Evolutionary conservation across 2,113 vertebrate species (phyloP), one percentile per base, ranked within the genome.

Genomic region (Lepisosteus osseus): DNA sequence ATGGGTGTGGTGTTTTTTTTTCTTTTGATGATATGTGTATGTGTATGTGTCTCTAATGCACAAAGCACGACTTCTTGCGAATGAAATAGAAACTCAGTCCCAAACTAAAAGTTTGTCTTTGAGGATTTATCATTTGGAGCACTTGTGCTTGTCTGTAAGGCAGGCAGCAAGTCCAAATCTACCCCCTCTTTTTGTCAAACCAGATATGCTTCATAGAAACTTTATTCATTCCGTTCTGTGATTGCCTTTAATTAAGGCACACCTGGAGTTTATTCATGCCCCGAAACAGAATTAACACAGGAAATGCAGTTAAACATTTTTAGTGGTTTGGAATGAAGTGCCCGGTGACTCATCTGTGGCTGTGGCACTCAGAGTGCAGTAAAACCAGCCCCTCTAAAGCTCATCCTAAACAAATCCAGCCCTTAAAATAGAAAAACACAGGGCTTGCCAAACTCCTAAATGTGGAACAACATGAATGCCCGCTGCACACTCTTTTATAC

Each of bases 331-430:
- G 87, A 87, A 88, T 85, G 83, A 72, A 78, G 68, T 77, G 79
- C 74, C 59, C 67, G 79, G 77, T 88, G 88, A 89, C 82, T 90
- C 87, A 91, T 83, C 82, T 7, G 79, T 85, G 85, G 85, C 77
- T 84, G 77, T 79, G 57, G 69, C 75, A 75, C 63, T 82, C 74
- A 83, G 74, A 74, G 76, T 84, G 78, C 83, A 78, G 84, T 82
- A 80, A 82, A 69, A 77, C 79, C 14, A 76, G 76, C 70, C 80
- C 74, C 81, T 79, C 72, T 54, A 65, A 67, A 61, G 57, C n/a
- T 17, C 13, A 13, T 42, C 14, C 61, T 51, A 72, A 59, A 59
- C 14, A 59, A 59, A 5, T n/a, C 57, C 57, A 59, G 57, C 57
- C 57, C 57, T 59, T 13, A 59, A 59, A 13, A 59, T 15, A 11